Conservation (phyloP, 2,113 vertebrate genomes). For the Rhegmatorhina hoffmannsi region DNA sequence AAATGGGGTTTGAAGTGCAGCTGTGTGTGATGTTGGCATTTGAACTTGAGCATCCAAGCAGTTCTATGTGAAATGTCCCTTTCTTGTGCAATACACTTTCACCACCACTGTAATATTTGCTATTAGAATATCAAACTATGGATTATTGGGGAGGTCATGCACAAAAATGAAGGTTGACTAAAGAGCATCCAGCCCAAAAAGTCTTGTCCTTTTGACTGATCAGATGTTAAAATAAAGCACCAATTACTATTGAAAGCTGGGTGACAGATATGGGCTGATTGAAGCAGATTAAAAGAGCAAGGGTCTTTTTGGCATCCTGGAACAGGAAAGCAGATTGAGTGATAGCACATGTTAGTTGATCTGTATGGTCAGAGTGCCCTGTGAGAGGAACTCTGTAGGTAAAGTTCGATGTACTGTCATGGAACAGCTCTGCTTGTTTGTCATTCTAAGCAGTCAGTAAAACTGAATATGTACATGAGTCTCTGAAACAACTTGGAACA, state of each 20-base stretch:
- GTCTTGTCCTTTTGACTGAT: neutral
- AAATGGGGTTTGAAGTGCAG: neutral
- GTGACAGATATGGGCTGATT: neutral
- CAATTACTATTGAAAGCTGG: neutral
- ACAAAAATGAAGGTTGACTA: neutral
- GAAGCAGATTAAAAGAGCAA: neutral
- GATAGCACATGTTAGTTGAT: neutral
- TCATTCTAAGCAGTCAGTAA: neutral
- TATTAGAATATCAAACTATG: neutral
- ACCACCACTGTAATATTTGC: neutral
- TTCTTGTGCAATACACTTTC: neutral
- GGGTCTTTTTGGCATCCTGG: neutral
- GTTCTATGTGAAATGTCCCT: neutral
- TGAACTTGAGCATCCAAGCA: neutral
- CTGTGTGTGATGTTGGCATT: neutral
- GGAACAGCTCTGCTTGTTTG: neutral
- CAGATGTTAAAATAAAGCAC: neutral
- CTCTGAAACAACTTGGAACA: neutral
- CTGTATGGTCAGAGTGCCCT: neutral
- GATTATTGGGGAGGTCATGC: neutral
- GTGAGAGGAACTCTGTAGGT: neutral
- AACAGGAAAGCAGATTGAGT: neutral
- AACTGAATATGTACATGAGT: neutral
- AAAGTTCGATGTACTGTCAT: neutral
- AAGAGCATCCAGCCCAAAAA: neutral